phyloP scores from a whole-genome alignment of 2,888 invertebrate species.

The Metalampra italica region DNA sequence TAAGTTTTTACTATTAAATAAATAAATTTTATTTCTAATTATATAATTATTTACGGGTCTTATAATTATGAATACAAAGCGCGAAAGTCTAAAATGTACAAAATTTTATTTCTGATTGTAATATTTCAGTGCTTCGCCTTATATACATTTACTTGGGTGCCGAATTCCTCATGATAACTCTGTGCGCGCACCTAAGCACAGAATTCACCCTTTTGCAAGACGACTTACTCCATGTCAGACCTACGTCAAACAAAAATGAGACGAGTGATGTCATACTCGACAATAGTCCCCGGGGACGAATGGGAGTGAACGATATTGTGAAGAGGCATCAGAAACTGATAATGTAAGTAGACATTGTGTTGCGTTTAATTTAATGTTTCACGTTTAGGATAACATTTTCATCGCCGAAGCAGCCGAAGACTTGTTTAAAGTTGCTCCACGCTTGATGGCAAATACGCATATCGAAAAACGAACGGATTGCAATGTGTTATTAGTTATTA shows the following conservation, averaged over 20 bases:
- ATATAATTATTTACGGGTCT: too few species aligned
- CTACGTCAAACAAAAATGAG: constrained; percentile 11
- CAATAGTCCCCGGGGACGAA: background rate
- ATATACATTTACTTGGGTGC: constrained; percentile 36
- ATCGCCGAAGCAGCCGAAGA: too few species aligned
- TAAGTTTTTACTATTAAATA: constrained; percentile 6
- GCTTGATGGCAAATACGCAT: too few species aligned
- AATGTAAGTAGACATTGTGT: constrained; percentile 25
- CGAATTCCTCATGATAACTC: constrained; percentile 41
- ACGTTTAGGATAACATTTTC: too few species aligned
- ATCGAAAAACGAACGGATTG: too few species aligned
- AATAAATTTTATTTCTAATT: too few species aligned
- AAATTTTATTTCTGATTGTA: too few species aligned
- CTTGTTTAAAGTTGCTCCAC: too few species aligned
- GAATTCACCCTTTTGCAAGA: constrained; percentile 42
- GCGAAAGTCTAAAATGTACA: too few species aligned
- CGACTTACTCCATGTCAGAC: constrained; percentile 31
- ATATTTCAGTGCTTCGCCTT: constrained; percentile 36
- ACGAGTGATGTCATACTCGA: background rate
- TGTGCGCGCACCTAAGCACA: constrained; percentile 41
- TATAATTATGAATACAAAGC: too few species aligned
- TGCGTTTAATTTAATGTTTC: constrained; percentile 10
- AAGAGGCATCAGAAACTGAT: constrained; percentile 43
- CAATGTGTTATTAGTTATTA: too few species aligned
- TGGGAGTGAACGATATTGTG: constrained; percentile 24